phyloP scores from a whole-genome alignment of 2,797 vertebrate species.

The Saguinus oedipus region DNA sequence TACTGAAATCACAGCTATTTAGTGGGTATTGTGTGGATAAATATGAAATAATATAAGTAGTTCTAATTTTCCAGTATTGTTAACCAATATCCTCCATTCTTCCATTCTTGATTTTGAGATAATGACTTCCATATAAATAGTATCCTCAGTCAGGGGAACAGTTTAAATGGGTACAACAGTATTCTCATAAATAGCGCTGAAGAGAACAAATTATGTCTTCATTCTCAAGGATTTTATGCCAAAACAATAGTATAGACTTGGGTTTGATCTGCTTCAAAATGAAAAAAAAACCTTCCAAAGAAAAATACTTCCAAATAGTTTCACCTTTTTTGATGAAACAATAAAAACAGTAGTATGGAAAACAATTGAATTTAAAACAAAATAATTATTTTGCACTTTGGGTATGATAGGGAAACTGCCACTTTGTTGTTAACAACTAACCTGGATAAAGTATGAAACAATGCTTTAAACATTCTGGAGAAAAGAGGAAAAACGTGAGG shows the following conservation, averaged over 20 bases:
- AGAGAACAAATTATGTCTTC: not conserved
- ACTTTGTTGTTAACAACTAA: not conserved
- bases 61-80: not conserved
- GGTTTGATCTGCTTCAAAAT: not conserved
- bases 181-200: not conserved
- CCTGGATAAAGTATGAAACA: not conserved
- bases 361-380: not conserved
- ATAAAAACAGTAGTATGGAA: not conserved
- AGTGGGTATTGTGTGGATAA: not conserved
- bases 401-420: not conserved
- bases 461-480: not conserved
- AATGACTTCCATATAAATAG: not conserved
- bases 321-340: not conserved
- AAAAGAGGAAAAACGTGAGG: not conserved
- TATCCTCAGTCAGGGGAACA: not conserved
- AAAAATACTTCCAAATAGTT: not conserved
- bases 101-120: not conserved
- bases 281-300: not conserved
- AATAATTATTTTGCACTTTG: not conserved
- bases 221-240: not conserved
- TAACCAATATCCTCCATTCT: not conserved
- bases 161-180: not conserved
- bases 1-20: not conserved
- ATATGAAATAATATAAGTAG: constrained; percentile 4
- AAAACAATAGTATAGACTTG: not conserved